Evolutionary conservation across 1,140 invertebrate species (phyloP), one percentile per base, ranked within the genome.

Genomic region (Chrysopa pallens): DNA sequence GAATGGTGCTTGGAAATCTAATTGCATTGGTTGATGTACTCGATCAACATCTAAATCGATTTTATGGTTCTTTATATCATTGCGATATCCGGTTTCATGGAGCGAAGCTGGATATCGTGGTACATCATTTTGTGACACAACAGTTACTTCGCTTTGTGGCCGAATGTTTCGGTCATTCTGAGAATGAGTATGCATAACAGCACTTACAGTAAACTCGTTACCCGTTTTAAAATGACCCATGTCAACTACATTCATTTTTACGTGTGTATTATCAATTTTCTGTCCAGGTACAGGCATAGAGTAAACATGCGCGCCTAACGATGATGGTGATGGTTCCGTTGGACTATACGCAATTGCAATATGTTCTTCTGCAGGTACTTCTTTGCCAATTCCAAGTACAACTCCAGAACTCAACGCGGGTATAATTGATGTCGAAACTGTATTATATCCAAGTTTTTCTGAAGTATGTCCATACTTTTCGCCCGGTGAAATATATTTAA

Each of bases 1-100:
- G 45, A 80, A 80, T 0, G 78, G 78, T 1, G 76, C 76, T 66
- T 78, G 72, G 43, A 80, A 79, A 48, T 74, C 70, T 45, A 45
- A 39, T 29, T 49, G 29, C 6, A 46, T 6, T 42, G 43, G 36
- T 39, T 42, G 23, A 27, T 46, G 40, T 6, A 40, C 39, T 2
- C 42, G 29, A 29, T 43, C 45, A 8, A 40, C 38, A 11, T 46
- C 42, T 40, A 40, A 8, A 28, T 31, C 8, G 1, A 23, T 8
- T 40, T 40, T 44, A 23, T 44, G 43, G 29, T 40, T 33, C 8
- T 12, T 33, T 2, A 33, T 33, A 2, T 33, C 31, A 33, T 9
- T 33, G 2, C 31, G 17, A 23, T 23, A 23, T 23, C 2, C 17
- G 2, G 17, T 23, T 3, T 23, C 17, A 2, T 23, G 17, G 2